Base-by-base conservation (phyloP, 2,113 vertebrate genomes). In the Salvelinus alpinus region DNA sequence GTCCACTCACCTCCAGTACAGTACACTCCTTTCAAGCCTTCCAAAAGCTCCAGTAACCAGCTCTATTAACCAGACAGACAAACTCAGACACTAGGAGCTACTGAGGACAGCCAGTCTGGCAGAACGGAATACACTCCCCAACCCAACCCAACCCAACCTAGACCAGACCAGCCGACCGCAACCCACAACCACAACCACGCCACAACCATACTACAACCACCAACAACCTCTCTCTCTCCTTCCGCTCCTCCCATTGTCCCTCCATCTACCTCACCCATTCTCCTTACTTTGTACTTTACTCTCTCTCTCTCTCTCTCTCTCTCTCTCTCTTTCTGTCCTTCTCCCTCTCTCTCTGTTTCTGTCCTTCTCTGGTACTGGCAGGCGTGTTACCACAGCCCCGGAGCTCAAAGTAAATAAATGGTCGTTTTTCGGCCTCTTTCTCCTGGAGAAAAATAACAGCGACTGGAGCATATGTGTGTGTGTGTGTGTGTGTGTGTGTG, bases 351-450 rank as follows among this genome's bases (percentile, higher is more conserved):
- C 22, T 44, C 31, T 48, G 16, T 34, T n/a, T 29, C 44, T 66
- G 27, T 59, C 65, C 85, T 74, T 27, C 44, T 34, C 31, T 73
- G 22, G 73, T 62, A 70, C 77, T 85, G 86, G 81, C 85, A 84
- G 72, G 29, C 74, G 59, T n/a, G 70, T 85, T 71, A 79, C 90
- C 79, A 81, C 86, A 90, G 87, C 84, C 79, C 77, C 73, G 78
- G 75, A 90, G 78, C 91, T 89, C 79, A 92, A 90, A 92, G 85
- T 91, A 92, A 92, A 91, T 91, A 92, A 90, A 92, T 91, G 72
- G 83, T 87, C 80, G 83, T 91, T 90, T 93, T 87, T 92, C 78
- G 69, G 85, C 83, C 85, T 91, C 86, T 89, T 91, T 91, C 87
- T 89, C 80, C 83, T 86, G 81, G 88, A 89, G 89, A 89, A 87